A percentile compares a stretch with the other conserved stretches of the same genome.
Conservation (phyloP, 2,113 vertebrate species). For the Oenanthe melanoleuca region DNA sequence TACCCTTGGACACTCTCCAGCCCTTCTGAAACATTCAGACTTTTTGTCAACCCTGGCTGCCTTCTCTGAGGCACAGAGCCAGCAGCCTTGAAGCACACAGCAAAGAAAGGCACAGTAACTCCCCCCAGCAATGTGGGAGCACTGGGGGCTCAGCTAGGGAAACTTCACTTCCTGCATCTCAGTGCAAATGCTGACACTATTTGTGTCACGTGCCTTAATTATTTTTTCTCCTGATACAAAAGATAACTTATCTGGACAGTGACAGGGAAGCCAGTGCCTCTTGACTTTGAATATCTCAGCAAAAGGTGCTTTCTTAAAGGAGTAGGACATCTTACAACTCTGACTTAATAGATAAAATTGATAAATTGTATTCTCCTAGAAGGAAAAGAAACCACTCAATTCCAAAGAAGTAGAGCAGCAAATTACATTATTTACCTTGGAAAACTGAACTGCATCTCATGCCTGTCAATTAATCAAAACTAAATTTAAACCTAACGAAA, state of each 20-base stretch:
- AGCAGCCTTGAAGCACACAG: not conserved
- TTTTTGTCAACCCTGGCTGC: not conserved
- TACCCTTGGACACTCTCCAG: not conserved
- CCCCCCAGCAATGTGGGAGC: not conserved
- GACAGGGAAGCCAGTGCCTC: not conserved
- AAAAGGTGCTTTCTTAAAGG: not conserved
- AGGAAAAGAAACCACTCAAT: not conserved
- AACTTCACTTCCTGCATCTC: not conserved
- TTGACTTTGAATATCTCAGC: not conserved
- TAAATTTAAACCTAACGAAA: not conserved
- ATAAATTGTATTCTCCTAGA: not conserved
- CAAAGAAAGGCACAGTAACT: not conserved
- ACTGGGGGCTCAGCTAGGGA: not conserved
- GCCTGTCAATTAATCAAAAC: not conserved
- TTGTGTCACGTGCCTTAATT: not conserved
- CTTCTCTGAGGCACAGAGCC: not conserved
- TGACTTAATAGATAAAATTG: too few species aligned
- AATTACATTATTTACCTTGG: not conserved
- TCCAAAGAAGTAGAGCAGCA: not conserved
- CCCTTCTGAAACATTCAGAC: not conserved
- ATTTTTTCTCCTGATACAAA: not conserved
- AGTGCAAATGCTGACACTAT: not conserved
- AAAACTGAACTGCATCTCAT: not conserved
- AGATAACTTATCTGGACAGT: not conserved
- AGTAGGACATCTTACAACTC: not conserved